Evolutionary conservation across 2,797 vertebrate species (phyloP), one percentile per base, ranked within the genome.

Genomic region (Prionace glauca): DNA sequence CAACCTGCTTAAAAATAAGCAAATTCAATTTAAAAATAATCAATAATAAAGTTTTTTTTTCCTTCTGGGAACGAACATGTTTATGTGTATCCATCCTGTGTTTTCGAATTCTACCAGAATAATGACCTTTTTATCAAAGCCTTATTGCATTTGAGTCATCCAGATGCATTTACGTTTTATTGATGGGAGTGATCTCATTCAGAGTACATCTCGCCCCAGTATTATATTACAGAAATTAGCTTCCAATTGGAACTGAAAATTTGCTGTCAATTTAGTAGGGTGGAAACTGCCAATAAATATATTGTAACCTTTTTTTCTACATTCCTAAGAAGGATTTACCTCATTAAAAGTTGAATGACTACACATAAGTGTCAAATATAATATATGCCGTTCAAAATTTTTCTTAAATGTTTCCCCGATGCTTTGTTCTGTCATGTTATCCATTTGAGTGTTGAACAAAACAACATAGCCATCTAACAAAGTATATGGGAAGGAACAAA

Each of bases 71-170:
- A 91, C n/a, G 60, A 91, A 91, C 18, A 36, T 91, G 60, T 91
- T 91, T 91, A 90, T n/a, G 60, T 67, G 88, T 20, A 65, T 65
- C 62, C 60, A n/a, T 91, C 60, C 60, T 91, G 60, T 91, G 60
- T 91, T 91, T 91, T 91, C 65, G 88, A 91, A 91, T 91, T 67
- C 88, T 36, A 91, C 62, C 88, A 91, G 60, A n/a, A 91, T 91
- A 36, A 91, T 67, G 60, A 91, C 32, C 88, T 65, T 67, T 84
- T 91, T 91, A 32, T 91, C 88, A 91, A 91, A 91, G 60, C 60
- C 60, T 91, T 91, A 91, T 91, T 91, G 32, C 60, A 91, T 91
- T 91, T 65, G 56, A 91, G 36, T 81, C 56, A 94, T 41, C 26
- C 92, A 94, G 45, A 72, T 71, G 41, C 36, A 71, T 94, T 94